Evolutionary conservation across 2,888 invertebrate genomes (phyloP), one percentile per base, ranked within the genome.

Genomic region (Conops quadrifasciatus): DNA sequence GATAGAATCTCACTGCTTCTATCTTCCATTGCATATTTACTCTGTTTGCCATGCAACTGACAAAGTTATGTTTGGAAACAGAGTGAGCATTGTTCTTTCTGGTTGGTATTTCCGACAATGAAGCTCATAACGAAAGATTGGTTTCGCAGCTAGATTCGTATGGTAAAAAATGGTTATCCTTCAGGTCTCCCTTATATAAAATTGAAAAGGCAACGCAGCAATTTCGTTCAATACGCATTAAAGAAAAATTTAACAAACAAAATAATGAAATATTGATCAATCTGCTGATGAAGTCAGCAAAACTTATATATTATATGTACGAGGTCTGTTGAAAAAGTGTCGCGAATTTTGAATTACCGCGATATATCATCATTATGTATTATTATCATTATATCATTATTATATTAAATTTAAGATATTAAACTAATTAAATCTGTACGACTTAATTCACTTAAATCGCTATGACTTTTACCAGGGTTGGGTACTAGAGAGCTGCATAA

Each of bases 21-120:
- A 19, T 1, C 11, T 62, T 36, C 15, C 19, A 30, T 19, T 62
- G n/a, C 11, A n/a, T 21, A 7, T 62, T 19, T 43, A 21, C 4
- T n/a, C n/a, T 7, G 43, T 43, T n/a, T 26, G 7, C 13, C 30
- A 26, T 36, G 15, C 7, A 62, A 62, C 43, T 62, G 63, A 21
- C 24, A 47, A 47, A 63, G 47, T 26, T 26, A 9, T 45, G 63
- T 26, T 21, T 24, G 30, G 62, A 19, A 43, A 45, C 62, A 21
- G 16, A n/a, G 21, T 19, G 16, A 7, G 36, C 43, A 21, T 43
- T 43, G 47, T 45, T 63, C 26, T 63, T 26, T 26, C 21, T 63
- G 63, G 63, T 45, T 36, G 9, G 36, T 7, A 9, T 63, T 62
- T 47, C 26, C 47, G 45, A 47, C 45, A 63, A 63, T 47, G 63